A percentile compares a stretch with the other conserved stretches of the same genome.
phyloP scores from a whole-genome alignment of 2,888 invertebrate species.

The Ceraclea dissimilis region DNA sequence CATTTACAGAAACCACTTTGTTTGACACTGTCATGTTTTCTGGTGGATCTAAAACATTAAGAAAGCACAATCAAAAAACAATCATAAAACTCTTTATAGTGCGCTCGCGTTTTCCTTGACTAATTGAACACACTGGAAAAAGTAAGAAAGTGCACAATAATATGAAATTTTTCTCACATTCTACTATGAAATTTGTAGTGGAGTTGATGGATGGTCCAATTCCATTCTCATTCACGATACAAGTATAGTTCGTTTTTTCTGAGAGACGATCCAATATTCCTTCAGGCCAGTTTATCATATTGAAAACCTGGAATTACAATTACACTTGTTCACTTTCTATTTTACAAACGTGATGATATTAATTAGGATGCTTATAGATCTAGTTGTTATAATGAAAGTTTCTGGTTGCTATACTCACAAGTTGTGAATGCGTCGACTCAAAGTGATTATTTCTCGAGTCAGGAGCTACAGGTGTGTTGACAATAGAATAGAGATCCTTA shows the following conservation, averaged over 20 bases:
- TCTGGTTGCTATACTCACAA: no score
- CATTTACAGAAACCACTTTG: constrained; percentile 43
- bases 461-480: constrained; percentile 52
- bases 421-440: constrained; percentile 65
- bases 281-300: constrained; percentile 65
- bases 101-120: no score
- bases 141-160: no score
- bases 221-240: constrained; percentile 58
- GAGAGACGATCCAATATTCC: constrained; percentile 58
- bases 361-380: no score
- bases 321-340: background rate
- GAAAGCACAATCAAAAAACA: background rate
- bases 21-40: constrained; percentile 60
- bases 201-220: constrained; percentile 64
- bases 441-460: constrained; percentile 65
- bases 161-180: constrained; percentile 58
- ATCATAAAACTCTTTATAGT: background rate
- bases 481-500: constrained; percentile 50
- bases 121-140: no score
- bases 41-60: constrained; percentile 56
- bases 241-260: constrained; percentile 67
- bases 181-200: constrained; percentile 64
- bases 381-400: no score
- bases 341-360: no score
- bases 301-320: constrained; percentile 51